phyloP scores from a whole-genome alignment of 2,888 invertebrate genomes.

The Drosophila atripex region DNA sequence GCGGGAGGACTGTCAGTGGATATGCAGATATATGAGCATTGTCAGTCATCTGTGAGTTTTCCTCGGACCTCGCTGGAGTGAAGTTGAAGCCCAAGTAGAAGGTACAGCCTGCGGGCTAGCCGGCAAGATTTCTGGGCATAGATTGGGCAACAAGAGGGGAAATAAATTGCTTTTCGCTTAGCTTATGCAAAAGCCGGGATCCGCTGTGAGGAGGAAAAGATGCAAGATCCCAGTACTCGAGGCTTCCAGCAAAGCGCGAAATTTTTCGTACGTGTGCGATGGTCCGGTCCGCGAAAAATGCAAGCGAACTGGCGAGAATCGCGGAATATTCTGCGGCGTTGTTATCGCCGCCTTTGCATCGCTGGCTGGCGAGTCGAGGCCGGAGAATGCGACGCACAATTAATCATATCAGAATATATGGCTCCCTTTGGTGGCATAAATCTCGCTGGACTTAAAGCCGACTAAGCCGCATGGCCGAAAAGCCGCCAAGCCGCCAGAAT shows the following conservation, averaged over 20 bases:
- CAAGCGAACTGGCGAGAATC: slow-evolving; percentile 28
- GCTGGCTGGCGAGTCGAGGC: slow-evolving; percentile 19
- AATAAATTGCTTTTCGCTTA: slow-evolving; percentile 62
- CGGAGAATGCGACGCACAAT: slow-evolving; percentile 56
- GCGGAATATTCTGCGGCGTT: slow-evolving; percentile 50
- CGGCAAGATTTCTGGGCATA: slow-evolving; percentile 61
- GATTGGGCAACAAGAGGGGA: slow-evolving; percentile 52
- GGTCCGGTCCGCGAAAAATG: slow-evolving; percentile 34
- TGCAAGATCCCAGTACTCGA: slow-evolving; percentile 10
- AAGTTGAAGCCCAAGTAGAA: not conserved
- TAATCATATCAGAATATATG: slow-evolving; percentile 70
- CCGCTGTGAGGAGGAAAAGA: slow-evolving; percentile 12
- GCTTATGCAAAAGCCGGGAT: slow-evolving; percentile 47
- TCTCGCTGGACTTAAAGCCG: slow-evolving; percentile 55
- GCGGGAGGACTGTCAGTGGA: slow-evolving; percentile 13
- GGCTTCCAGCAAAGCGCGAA: slow-evolving; percentile 46
- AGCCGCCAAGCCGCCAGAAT: not conserved
- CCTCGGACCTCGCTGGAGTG: not conserved
- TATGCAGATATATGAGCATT: slow-evolving; percentile 43
- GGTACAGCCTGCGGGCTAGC: slow-evolving; percentile 11
- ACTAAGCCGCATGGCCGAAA: slow-evolving; percentile 25
- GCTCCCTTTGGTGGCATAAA: slow-evolving; percentile 65
- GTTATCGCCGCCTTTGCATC: slow-evolving; percentile 59
- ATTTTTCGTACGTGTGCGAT: slow-evolving; percentile 52
- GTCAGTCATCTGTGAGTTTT: slow-evolving; percentile 40